phyloP scores from a whole-genome alignment of 2,888 invertebrate species.

The Nomada ruficornis region DNA sequence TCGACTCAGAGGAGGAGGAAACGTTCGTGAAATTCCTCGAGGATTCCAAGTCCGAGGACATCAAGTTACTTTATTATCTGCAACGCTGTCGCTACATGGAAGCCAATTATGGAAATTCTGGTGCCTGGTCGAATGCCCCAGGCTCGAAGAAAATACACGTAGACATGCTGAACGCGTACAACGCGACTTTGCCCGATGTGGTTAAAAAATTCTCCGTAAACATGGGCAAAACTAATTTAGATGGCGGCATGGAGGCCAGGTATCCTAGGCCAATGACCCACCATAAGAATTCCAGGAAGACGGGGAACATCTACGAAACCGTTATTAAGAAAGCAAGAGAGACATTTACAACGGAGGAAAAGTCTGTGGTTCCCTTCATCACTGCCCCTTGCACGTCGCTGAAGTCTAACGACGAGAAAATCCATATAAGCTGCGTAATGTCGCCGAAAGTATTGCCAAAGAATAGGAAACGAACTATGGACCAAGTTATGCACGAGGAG shows the following conservation, averaged over 20 bases:
- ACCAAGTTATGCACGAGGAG: constrained; percentile 63
- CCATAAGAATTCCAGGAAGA: constrained; percentile 62
- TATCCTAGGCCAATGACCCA: constrained; percentile 81
- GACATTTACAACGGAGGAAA: constrained; percentile 75
- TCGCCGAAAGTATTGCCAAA: constrained; percentile 70
- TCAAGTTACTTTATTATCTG: constrained; percentile 90
- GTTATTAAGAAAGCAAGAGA: constrained; percentile 78
- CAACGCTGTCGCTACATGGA: constrained; percentile 85
- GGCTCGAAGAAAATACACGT: constrained; percentile 42
- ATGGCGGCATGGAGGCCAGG: constrained; percentile 56
- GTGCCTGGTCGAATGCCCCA: constrained; percentile 3
- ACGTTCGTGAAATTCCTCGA: constrained; percentile 88
- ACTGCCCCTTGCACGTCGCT: constrained; percentile 79
- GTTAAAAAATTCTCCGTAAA: constrained; percentile 74
- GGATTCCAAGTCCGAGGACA: constrained; percentile 88
- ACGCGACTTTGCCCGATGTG: constrained; percentile 78
- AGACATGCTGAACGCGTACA: constrained; percentile 77
- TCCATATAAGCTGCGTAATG: constrained; percentile 70
- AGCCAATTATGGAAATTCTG: constrained; percentile 67
- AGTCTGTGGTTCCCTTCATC: constrained; percentile 78
- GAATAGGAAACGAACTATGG: constrained; percentile 74
- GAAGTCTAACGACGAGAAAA: constrained; percentile 53
- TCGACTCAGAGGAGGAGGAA: constrained; percentile 88
- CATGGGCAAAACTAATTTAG: constrained; percentile 34
- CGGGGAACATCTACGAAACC: constrained; percentile 73